These are phyloP conservation scores for Drosophila eugracilis DNA, from an alignment of 1,140 invertebrate genomes.

Conservation along the genomic window DNA sequence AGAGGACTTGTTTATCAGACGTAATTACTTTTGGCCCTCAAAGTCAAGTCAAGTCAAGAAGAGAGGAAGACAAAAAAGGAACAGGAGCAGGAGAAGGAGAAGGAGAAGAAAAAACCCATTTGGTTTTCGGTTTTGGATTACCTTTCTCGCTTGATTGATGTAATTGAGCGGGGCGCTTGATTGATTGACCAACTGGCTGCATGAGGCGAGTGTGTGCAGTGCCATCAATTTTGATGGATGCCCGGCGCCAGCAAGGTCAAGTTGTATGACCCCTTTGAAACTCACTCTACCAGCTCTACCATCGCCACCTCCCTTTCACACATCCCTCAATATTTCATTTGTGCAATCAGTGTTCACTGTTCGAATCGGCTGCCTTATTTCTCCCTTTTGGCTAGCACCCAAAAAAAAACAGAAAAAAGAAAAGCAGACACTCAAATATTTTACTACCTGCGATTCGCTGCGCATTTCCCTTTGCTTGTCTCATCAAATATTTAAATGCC, in stretches of 20 bases:
- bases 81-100: no score
- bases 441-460: conserved; percentile 54
- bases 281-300: background rate
- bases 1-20: conserved; percentile 26
- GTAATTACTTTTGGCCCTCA: conserved; percentile 38
- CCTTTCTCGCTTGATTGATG: conserved; percentile 54
- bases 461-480: conserved; percentile 42
- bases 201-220: conserved; percentile 28
- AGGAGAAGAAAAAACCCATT: conserved; percentile 10
- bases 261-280: conserved; percentile 26
- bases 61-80: no score
- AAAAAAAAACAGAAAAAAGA: conserved; percentile 11
- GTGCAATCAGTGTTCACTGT: conserved; percentile 45
- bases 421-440: conserved; percentile 49
- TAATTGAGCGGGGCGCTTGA: conserved; percentile 49
- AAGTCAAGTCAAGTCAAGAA: conserved; percentile 3
- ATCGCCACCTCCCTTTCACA: background rate
- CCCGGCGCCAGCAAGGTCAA: conserved; percentile 48
- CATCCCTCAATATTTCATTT: conserved; percentile 39
- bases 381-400: conserved; percentile 1
- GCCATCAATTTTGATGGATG: conserved; percentile 62
- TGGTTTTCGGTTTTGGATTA: conserved; percentile 49
- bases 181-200: conserved; percentile 44
- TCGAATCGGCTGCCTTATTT: conserved; percentile 15
- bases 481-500: conserved; percentile 81